A percentile compares a stretch with the other conserved stretches of the same genome.
Evolutionary conservation across 2,113 vertebrate genomes (phyloP).

Genomic region (Hoplias malabaricus): DNA sequence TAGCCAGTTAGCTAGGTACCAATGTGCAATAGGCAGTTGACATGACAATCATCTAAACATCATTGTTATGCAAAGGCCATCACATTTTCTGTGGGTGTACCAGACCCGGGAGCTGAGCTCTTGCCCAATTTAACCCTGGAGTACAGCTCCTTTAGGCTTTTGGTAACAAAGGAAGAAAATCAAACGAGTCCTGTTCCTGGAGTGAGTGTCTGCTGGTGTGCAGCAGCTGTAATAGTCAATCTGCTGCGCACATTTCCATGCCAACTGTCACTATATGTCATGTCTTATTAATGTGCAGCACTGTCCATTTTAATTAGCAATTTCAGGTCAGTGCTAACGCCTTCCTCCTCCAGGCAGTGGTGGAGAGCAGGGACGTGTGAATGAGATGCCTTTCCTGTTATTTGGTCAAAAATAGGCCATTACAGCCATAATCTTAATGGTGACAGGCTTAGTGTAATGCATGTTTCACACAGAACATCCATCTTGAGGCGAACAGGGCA

Average conservation of each 20-base stretch:
- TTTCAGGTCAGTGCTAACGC: constrained; percentile 59
- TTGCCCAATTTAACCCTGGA: too few relatives aligned
- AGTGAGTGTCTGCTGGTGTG: constrained; percentile 37
- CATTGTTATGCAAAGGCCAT: too few relatives aligned
- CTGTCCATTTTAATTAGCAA: constrained; percentile 69
- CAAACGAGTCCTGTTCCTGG: constrained; percentile 23
- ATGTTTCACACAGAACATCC: constrained; percentile 49
- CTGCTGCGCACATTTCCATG: constrained; percentile 50
- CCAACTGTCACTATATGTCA: constrained; percentile 59
- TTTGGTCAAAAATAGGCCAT: constrained; percentile 65
- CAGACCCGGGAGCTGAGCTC: too few relatives aligned
- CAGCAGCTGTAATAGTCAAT: constrained; percentile 25
- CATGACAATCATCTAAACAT: too few relatives aligned
- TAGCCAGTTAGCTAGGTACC: too few relatives aligned
- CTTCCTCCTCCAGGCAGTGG: constrained; percentile 52
- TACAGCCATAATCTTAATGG: constrained; percentile 57
- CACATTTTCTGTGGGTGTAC: too few relatives aligned
- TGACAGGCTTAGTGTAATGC: constrained; percentile 51
- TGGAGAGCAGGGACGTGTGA: constrained; percentile 55
- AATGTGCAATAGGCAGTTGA: too few relatives aligned
- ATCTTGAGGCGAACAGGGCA: constrained; percentile 41
- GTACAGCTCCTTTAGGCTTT: background rate
- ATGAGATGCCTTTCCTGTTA: constrained; percentile 60
- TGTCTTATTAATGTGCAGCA: constrained; percentile 61
- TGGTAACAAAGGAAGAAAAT: constrained; percentile 5